These are phyloP conservation scores for Oxygymnocypris stewartii DNA, from an alignment of 2,113 vertebrate genomes.

Conservation along the genomic window DNA sequence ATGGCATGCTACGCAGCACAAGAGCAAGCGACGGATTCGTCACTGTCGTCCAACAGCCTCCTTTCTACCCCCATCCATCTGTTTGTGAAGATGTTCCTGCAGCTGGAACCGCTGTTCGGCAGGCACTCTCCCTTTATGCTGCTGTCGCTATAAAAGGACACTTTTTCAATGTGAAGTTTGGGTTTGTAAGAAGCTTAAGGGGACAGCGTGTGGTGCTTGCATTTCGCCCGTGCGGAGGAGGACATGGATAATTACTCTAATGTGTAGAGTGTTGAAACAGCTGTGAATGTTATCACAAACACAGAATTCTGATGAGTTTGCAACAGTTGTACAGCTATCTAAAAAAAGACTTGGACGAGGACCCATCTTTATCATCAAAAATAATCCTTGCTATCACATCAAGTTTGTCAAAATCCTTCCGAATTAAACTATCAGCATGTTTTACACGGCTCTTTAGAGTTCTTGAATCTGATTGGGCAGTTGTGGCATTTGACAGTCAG, in stretches of 20 bases:
- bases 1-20: neutral
- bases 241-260: conserved; percentile 39
- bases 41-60: conserved; percentile 4
- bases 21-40: neutral
- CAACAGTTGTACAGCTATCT: neutral
- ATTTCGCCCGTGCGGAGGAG: conserved; percentile 29
- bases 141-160: neutral
- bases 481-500: neutral
- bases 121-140: neutral
- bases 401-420: neutral
- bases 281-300: conserved; percentile 27
- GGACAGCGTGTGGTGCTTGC: conserved; percentile 38
- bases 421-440: neutral
- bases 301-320: conserved; percentile 20
- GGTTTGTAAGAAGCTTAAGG: conserved; percentile 41
- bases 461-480: neutral
- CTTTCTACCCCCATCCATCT: neutral
- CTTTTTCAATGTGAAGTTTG: neutral
- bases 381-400: neutral
- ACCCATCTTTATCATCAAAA: neutral
- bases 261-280: conserved; percentile 33
- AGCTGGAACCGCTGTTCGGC: neutral
- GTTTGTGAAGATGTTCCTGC: neutral
- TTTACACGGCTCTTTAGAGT: neutral
- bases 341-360: neutral